phyloP scores from a whole-genome alignment of 2,888 invertebrate species.

The Machimus atricapillus region DNA sequence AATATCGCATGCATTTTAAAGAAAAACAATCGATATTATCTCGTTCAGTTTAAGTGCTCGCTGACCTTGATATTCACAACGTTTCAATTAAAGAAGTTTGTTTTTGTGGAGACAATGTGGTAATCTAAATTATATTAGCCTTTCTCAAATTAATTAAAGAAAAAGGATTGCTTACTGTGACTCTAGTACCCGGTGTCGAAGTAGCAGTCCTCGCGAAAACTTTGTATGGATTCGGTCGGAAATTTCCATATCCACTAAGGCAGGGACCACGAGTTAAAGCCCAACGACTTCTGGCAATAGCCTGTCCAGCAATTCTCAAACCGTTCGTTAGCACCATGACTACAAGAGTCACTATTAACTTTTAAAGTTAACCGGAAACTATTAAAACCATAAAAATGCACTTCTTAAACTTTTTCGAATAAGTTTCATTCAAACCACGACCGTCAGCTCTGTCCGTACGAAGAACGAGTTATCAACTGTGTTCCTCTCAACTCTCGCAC shows the following conservation, averaged over 20 bases:
- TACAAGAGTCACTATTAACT: not conserved
- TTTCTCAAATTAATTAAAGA: not conserved
- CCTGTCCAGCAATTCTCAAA: slow-evolving; percentile 33
- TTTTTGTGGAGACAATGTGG: not conserved
- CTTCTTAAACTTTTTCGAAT: not conserved
- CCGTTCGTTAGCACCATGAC: slow-evolving; percentile 41
- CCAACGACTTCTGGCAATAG: slow-evolving; percentile 19
- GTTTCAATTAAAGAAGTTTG: not conserved
- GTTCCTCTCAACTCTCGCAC: slow-evolving; percentile 6
- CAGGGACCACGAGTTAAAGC: not conserved
- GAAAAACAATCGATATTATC: not conserved
- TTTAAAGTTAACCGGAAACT: not conserved
- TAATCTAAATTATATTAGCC: not conserved
- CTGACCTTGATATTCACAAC: not conserved
- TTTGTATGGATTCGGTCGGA: not conserved
- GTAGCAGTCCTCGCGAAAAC: not conserved
- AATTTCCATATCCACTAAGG: slow-evolving; percentile 3
- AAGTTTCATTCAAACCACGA: not conserved
- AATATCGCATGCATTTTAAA: not conserved
- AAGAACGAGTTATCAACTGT: slow-evolving; percentile 18
- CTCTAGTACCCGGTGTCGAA: not conserved
- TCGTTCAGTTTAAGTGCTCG: not conserved
- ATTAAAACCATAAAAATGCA: not conserved
- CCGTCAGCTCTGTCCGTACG: not conserved
- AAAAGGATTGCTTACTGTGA: not conserved